A percentile compares a stretch with the other conserved stretches of the same genome.
phyloP scores from a whole-genome alignment of 2,888 invertebrate genomes.

The Agrypnus murinus region DNA sequence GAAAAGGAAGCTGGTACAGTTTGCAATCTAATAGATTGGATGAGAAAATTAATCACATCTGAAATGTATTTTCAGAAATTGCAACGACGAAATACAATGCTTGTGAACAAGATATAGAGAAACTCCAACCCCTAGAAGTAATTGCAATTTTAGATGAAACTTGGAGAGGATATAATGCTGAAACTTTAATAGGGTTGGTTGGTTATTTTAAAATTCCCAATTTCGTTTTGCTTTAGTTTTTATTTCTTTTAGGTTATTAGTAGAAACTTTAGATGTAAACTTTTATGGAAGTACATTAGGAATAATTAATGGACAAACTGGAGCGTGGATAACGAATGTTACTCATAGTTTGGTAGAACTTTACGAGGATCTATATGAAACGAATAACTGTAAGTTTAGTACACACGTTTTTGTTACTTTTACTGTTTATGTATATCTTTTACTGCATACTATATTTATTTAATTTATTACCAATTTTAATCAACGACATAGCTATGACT shows the following conservation, averaged over 20 bases:
- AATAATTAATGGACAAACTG: conserved; percentile 78
- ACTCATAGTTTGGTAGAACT: conserved; percentile 74
- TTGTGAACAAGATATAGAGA: conserved; percentile 66
- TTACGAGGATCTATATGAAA: conserved; percentile 67
- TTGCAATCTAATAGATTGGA: neutral
- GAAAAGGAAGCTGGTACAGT: conserved; percentile 71
- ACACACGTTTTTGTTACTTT: too few relatives aligned
- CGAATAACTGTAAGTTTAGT: conserved; percentile 16
- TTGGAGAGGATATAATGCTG: conserved; percentile 74
- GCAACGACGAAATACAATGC: conserved; percentile 58
- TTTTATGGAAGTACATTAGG: conserved; percentile 76
- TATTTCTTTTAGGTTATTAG: conserved; percentile 72
- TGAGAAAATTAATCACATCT: conserved; percentile 39
- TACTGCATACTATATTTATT: too few relatives aligned
- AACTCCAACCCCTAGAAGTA: conserved; percentile 73
- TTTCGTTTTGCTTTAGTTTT: conserved; percentile 16
- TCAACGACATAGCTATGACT: too few relatives aligned
- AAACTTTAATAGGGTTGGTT: conserved; percentile 66
- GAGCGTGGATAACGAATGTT: conserved; percentile 76
- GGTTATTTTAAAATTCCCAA: conserved; percentile 19
- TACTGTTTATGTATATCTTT: too few relatives aligned
- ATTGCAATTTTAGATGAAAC: conserved; percentile 76
- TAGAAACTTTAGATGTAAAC: conserved; percentile 76
- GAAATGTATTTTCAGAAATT: conserved; percentile 54
- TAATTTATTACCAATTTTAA: too few relatives aligned